These are phyloP conservation scores for Neotoxoptera formosana DNA, from an alignment of 1,140 invertebrate genomes.

Conservation along the genomic window DNA sequence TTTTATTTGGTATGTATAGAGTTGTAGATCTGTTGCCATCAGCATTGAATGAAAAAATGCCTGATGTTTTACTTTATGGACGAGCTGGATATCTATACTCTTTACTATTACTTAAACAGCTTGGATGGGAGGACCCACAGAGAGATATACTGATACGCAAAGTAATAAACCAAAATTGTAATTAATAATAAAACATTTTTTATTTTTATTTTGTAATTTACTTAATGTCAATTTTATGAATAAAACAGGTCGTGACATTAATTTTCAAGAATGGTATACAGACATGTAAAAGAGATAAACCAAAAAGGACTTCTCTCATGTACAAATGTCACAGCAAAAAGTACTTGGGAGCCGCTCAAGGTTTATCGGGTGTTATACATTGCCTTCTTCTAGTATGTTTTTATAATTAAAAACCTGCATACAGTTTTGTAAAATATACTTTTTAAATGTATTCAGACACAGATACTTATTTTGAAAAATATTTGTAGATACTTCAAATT, in stretches of 20 bases:
- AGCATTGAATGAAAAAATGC: conserved; percentile 65
- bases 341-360: conserved; percentile 90
- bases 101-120: conserved; percentile 74
- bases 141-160: conserved; percentile 66
- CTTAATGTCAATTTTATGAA: neutral
- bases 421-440: neutral
- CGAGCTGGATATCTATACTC: conserved; percentile 84
- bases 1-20: neutral
- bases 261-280: conserved; percentile 75
- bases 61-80: conserved; percentile 88
- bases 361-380: conserved; percentile 84
- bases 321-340: conserved; percentile 88
- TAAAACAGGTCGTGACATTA: conserved; percentile 69
- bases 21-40: conserved; percentile 14
- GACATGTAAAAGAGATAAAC: conserved; percentile 65
- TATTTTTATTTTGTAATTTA: neutral
- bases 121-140: conserved; percentile 67
- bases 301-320: conserved; percentile 72
- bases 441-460: neutral
- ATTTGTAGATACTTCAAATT: neutral
- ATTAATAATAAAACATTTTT: too few relatives aligned
- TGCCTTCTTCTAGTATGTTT: conserved; percentile 76
- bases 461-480: neutral
- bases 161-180: conserved; percentile 62
- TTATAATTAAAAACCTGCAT: conserved; percentile 1